These are phyloP conservation scores for Dryococelus australis DNA, from an alignment of 2,888 invertebrate species.

Conservation along the genomic window DNA sequence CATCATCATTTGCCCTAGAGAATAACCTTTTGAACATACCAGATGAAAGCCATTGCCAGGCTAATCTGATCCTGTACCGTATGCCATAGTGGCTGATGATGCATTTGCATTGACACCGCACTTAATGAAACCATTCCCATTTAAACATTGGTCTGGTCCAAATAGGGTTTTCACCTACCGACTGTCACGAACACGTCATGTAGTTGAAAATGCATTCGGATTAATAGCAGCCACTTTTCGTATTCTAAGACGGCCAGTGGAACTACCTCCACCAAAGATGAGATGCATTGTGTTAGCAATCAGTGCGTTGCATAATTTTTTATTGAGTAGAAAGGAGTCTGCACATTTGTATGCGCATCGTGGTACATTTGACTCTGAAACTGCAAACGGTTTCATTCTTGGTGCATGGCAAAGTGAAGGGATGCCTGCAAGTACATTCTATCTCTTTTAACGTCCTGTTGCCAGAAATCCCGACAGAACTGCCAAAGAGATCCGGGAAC, in stretches of 20 bases:
- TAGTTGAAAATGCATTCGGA: neutral
- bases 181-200: neutral
- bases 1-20: neutral
- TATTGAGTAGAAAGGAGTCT: neutral
- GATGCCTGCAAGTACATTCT: slow-evolving; percentile 13
- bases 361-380: slow-evolving; percentile 5
- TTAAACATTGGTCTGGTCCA: neutral
- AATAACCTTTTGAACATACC: slow-evolving; percentile 18
- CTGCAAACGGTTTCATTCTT: neutral
- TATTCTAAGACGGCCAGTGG: neutral
- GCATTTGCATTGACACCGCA: neutral
- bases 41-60: neutral
- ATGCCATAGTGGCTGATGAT: neutral
- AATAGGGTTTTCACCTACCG: neutral
- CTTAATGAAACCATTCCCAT: slow-evolving; percentile 19
- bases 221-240: neutral
- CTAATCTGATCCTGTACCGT: neutral
- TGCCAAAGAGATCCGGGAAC: slow-evolving; percentile 20
- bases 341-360: neutral
- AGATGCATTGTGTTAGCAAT: neutral
- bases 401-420: neutral
- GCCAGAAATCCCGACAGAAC: neutral
- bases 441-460: neutral
- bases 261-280: neutral
- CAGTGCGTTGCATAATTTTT: neutral